These are phyloP conservation scores for Xenus cinereus DNA, from an alignment of 2,113 vertebrate species.

Conservation along the genomic window DNA sequence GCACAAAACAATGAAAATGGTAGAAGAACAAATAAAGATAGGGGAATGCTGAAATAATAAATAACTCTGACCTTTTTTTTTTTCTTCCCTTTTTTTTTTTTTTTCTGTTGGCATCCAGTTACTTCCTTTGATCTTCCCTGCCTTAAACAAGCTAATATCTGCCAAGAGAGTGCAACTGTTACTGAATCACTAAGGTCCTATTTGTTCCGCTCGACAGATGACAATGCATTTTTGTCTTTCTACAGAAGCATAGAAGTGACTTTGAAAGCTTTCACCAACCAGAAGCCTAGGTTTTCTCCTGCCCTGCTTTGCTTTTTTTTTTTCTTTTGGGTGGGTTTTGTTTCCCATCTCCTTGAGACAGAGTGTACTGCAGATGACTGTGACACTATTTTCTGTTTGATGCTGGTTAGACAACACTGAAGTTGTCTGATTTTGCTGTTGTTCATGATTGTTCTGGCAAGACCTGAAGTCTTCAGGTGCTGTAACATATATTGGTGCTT, in stretches of 20 bases:
- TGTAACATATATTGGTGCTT: not conserved
- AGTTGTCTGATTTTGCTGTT: not conserved
- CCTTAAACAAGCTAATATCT: slow-evolving; percentile 54
- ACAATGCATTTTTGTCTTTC: slow-evolving; percentile 44
- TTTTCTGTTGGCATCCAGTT: slow-evolving; percentile 33
- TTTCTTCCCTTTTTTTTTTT: not conserved
- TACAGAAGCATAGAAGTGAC: not conserved
- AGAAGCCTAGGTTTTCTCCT: not conserved
- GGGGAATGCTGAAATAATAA: slow-evolving; percentile 61
- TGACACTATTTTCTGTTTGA: not conserved
- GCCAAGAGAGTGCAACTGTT: slow-evolving; percentile 61
- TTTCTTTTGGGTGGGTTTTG: not conserved
- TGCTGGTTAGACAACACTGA: not conserved
- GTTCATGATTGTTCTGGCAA: not conserved
- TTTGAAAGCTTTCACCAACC: not conserved
- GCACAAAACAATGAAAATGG: slow-evolving; percentile 56
- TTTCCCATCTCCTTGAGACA: not conserved
- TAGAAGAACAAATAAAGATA: slow-evolving; percentile 53
- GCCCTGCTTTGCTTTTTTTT: not conserved
- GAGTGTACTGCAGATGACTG: not conserved
- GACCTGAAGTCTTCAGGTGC: not conserved
- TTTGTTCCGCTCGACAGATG: slow-evolving; percentile 61
- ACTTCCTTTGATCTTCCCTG: slow-evolving; percentile 68
- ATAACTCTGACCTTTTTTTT: slow-evolving; percentile 61
- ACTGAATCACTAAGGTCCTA: slow-evolving; percentile 59